A percentile compares a stretch with the other conserved stretches of the same genome.
Evolutionary conservation across 2,888 invertebrate species (phyloP).

Genomic region (Leptothorax acervorum): DNA sequence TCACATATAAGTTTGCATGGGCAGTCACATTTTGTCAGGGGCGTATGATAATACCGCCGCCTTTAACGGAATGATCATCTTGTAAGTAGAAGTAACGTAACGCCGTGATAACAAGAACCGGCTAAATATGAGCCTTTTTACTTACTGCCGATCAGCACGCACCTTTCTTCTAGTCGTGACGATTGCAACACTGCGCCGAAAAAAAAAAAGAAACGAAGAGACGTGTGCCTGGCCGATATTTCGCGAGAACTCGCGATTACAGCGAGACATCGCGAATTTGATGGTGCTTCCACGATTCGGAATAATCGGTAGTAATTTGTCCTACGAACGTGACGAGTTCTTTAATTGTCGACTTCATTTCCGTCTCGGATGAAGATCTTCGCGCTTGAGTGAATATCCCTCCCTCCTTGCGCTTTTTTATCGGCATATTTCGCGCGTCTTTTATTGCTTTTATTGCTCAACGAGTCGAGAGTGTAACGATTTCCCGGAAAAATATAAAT

Average conservation of each 20-base stretch:
- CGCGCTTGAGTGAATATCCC: neutral
- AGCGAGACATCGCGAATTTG: neutral
- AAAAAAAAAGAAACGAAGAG: neutral
- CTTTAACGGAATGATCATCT: slow-evolving; percentile 56
- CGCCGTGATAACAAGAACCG: slow-evolving; percentile 42
- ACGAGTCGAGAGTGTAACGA: neutral
- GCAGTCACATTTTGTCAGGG: slow-evolving; percentile 57
- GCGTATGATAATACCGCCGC: slow-evolving; percentile 40
- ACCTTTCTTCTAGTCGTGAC: slow-evolving; percentile 36
- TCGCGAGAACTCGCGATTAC: slow-evolving; percentile 21
- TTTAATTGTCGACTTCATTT: neutral
- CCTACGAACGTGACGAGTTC: neutral
- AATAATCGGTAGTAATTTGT: neutral
- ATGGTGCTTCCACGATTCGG: neutral
- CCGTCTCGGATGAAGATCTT: neutral
- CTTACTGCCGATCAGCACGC: slow-evolving; percentile 44
- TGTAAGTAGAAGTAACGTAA: slow-evolving; percentile 52
- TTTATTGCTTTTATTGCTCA: neutral
- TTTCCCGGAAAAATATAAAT: slow-evolving; percentile 21
- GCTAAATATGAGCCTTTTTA: slow-evolving; percentile 48
- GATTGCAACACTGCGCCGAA: slow-evolving; percentile 44
- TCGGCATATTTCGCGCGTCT: neutral
- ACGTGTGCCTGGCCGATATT: slow-evolving; percentile 50
- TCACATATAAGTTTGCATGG: slow-evolving; percentile 58
- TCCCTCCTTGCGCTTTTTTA: neutral